These are phyloP conservation scores for Caenorhabditis remanei DNA, from an alignment of 1,140 invertebrate genomes.

Conservation along the genomic window DNA sequence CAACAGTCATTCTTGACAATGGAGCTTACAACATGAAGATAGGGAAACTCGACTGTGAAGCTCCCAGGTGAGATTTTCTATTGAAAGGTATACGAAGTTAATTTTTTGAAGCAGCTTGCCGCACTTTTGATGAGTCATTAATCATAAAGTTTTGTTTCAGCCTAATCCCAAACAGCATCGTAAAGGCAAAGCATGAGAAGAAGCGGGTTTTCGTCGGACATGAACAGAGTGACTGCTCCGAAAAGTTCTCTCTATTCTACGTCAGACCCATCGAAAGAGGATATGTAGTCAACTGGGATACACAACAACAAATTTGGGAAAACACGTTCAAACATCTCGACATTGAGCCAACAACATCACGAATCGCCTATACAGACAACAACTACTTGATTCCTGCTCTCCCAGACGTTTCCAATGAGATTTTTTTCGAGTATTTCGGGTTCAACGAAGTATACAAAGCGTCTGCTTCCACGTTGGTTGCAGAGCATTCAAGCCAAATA, in stretches of 20 bases:
- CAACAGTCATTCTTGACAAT: constrained; percentile 71
- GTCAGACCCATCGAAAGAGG: constrained; percentile 92
- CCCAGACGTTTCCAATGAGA: constrained; percentile 92
- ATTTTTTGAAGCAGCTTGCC: too few species aligned
- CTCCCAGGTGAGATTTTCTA: constrained; percentile 64
- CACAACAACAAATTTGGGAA: constrained; percentile 96
- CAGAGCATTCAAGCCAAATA: not conserved
- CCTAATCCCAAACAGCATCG: constrained; percentile 91
- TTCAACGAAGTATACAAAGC: constrained; percentile 85
- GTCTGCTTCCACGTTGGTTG: constrained; percentile 64
- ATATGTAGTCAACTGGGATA: constrained; percentile 88
- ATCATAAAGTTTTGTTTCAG: constrained; percentile 62
- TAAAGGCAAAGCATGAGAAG: constrained; percentile 96
- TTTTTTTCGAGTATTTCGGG: constrained; percentile 97
- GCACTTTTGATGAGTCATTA: too few species aligned
- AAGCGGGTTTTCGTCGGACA: constrained; percentile 92
- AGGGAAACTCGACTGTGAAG: constrained; percentile 61
- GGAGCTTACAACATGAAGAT: constrained; percentile 69
- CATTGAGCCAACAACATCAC: constrained; percentile 80
- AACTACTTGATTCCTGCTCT: constrained; percentile 92
- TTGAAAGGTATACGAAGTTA: not conserved
- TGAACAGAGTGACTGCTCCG: constrained; percentile 93
- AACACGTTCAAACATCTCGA: constrained; percentile 91
- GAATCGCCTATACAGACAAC: constrained; percentile 89
- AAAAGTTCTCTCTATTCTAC: constrained; percentile 93